phyloP scores from a whole-genome alignment of 30 jellyfish, hydroid and myxozoan genomes.

The Morbakka virulenta region DNA sequence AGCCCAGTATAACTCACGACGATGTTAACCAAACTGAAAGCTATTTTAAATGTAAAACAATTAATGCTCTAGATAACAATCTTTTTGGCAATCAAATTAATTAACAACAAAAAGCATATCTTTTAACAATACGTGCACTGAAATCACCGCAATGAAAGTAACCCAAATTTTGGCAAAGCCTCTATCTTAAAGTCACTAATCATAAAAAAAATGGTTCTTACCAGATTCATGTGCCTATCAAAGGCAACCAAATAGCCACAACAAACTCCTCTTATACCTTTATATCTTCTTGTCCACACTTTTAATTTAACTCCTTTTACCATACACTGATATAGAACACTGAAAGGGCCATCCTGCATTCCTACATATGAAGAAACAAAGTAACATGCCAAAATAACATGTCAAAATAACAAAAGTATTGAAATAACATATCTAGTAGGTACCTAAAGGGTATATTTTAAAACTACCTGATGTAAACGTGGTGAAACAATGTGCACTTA shows the following conservation, averaged over 20 bases:
- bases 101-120: background rate
- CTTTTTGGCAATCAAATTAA: background rate
- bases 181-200: background rate
- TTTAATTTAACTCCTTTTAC: slow-evolving; percentile 61
- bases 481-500: no score
- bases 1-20: no score
- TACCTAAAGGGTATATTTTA: no score
- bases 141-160: no score
- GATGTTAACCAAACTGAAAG: no score
- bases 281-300: slow-evolving; percentile 89
- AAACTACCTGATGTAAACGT: no score
- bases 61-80: background rate
- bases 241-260: slow-evolving; percentile 86
- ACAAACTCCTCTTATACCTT: slow-evolving; percentile 85
- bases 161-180: background rate
- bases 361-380: slow-evolving; percentile 1
- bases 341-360: slow-evolving; percentile 59
- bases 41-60: no score
- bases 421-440: no score
- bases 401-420: no score
- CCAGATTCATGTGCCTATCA: slow-evolving; percentile 96
- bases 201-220: no score
- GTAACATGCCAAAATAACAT: no score
- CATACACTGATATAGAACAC: slow-evolving; percentile 72
- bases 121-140: background rate